phyloP scores from a whole-genome alignment of 2,888 invertebrate species.

The Sicus ferrugineus region DNA sequence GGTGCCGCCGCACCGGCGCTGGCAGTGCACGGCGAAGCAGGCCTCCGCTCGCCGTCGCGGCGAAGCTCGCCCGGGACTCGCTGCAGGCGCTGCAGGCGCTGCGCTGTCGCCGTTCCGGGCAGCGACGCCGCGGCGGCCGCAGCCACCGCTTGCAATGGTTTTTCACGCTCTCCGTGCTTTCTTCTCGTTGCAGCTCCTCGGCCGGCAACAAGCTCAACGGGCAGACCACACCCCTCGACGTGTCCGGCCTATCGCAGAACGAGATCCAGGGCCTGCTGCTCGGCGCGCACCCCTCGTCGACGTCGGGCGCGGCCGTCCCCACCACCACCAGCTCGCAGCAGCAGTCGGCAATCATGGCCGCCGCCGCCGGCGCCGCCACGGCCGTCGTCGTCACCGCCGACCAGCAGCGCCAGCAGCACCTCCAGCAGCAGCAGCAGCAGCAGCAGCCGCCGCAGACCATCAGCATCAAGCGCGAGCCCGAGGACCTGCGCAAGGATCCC shows the following conservation, averaged over 20 bases:
- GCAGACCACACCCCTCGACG: slow-evolving; percentile 66
- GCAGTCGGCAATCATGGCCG: slow-evolving; percentile 58
- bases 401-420: slow-evolving; percentile 47
- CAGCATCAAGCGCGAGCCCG: slow-evolving; percentile 65
- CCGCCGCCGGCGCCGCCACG: slow-evolving; percentile 52
- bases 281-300: slow-evolving; percentile 64
- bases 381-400: slow-evolving; percentile 60
- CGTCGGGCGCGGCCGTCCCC: slow-evolving; percentile 55
- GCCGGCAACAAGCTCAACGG: slow-evolving; percentile 63
- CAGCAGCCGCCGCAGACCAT: slow-evolving; percentile 57
- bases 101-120: slow-evolving; percentile 14
- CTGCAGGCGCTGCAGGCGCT: too few species aligned
- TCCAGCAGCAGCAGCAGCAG: slow-evolving; percentile 47
- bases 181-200: slow-evolving; percentile 55
- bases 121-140: background rate
- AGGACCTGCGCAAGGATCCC: slow-evolving; percentile 65
- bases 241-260: slow-evolving; percentile 66
- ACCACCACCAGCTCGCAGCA: slow-evolving; percentile 58
- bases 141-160: background rate
- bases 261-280: slow-evolving; percentile 66
- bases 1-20: slow-evolving; percentile 9
- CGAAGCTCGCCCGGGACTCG: too few species aligned
- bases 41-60: too few species aligned
- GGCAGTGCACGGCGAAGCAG: background rate
- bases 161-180: slow-evolving; percentile 16